Conservation (phyloP, 2,113 vertebrate species). For the Brachyhypopomus gauderio region DNA sequence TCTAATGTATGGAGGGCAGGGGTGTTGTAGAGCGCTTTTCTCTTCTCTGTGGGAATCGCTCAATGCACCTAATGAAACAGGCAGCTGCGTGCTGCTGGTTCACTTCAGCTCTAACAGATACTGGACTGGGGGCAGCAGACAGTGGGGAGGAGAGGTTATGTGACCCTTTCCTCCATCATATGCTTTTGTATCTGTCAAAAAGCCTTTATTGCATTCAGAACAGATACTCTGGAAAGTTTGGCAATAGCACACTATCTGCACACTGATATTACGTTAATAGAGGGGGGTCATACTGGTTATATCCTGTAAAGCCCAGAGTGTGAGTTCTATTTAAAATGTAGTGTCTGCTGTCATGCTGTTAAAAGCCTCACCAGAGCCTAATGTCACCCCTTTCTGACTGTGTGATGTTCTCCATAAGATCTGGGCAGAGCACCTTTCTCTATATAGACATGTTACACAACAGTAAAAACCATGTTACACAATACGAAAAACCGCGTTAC, state of each 20-base stretch:
- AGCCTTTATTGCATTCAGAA: background rate
- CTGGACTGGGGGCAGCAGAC: background rate
- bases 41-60: background rate
- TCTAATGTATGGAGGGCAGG: background rate
- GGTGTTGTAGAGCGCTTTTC: background rate
- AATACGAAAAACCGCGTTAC: slow-evolving; percentile 36
- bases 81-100: background rate
- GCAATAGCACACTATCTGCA: no score
- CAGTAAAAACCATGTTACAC: background rate
- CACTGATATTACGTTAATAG: no score
- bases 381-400: no score
- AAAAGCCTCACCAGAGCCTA: no score
- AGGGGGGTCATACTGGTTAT: no score
- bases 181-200: background rate
- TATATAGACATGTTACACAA: background rate
- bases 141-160: background rate
- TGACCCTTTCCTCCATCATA: background rate
- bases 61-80: slow-evolving; percentile 16
- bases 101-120: background rate
- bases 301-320: no score
- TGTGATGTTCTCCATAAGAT: background rate
- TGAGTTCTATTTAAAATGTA: no score
- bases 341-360: no score
- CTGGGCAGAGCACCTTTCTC: slow-evolving; percentile 32
- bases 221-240: background rate